phyloP scores from a whole-genome alignment of 1,140 invertebrate species.

The Aethina tumida region DNA sequence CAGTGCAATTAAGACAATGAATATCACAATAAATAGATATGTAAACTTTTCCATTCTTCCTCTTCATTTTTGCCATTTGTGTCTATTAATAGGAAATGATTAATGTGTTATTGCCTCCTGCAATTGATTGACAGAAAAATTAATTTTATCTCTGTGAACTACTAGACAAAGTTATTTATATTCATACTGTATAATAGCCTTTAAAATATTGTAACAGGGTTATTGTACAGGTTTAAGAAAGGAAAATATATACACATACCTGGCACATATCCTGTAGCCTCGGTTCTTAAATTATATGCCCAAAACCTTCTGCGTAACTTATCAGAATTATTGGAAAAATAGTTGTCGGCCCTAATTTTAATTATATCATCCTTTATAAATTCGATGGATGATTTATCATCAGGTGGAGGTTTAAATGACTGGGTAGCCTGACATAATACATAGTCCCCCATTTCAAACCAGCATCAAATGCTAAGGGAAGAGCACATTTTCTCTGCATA shows the following conservation, averaged over 20 bases:
- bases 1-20: too few species aligned
- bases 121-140: too few species aligned
- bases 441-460: constrained; percentile 29
- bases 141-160: too few species aligned
- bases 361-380: constrained; percentile 29
- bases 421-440: constrained; percentile 27
- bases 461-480: constrained; percentile 14
- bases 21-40: too few species aligned
- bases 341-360: constrained; percentile 21
- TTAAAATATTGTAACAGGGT: too few species aligned
- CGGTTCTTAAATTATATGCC: constrained; percentile 29
- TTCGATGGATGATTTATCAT: constrained; percentile 17
- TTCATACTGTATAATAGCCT: too few species aligned
- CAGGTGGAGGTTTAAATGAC: constrained; percentile 21
- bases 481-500: constrained; percentile 19
- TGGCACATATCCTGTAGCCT: constrained; percentile 25
- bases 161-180: too few species aligned
- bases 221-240: too few species aligned
- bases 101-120: too few species aligned
- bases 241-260: constrained; percentile 18
- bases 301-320: constrained; percentile 13
- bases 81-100: too few species aligned
- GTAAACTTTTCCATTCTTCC: too few species aligned
- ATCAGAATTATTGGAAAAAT: constrained; percentile 9
- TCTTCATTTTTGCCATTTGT: too few species aligned